Evolutionary conservation across 2,888 invertebrate species (phyloP).

Genomic region (Cetonia aurata): DNA sequence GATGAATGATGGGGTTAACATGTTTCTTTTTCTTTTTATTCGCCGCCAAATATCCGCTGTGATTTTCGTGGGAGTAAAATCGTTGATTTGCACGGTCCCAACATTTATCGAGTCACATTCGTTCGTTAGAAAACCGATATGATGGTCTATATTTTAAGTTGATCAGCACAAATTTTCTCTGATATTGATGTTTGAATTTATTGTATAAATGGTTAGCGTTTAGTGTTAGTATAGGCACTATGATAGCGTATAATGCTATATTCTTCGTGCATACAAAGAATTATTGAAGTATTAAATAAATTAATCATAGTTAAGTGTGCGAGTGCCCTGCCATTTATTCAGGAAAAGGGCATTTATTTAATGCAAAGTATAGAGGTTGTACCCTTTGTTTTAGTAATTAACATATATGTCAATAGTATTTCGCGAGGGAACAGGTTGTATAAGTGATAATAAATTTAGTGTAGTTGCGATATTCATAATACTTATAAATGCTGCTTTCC

Average conservation of each 20-base stretch:
- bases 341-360: constrained; percentile 89
- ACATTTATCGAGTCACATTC: constrained; percentile 14
- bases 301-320: constrained; percentile 43
- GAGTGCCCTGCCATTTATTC: constrained; percentile 56
- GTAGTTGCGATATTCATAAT: constrained; percentile 8
- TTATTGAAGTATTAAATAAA: constrained; percentile 45
- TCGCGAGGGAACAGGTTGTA: constrained; percentile 21
- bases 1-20: neutral
- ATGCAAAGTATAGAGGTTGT: constrained; percentile 94
- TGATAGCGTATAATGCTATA: constrained; percentile 52
- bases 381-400: constrained; percentile 66
- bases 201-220: constrained; percentile 48
- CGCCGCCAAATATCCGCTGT: neutral
- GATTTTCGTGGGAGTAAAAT: neutral
- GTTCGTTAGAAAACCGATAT: neutral
- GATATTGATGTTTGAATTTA: constrained; percentile 40
- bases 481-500: constrained; percentile 28
- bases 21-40: neutral
- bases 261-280: constrained; percentile 51
- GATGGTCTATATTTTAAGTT: constrained; percentile 16
- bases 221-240: constrained; percentile 59
- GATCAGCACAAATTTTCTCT: constrained; percentile 1
- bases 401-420: constrained; percentile 66
- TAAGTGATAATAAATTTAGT: constrained; percentile 10
- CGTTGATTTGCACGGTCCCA: neutral